phyloP scores from a whole-genome alignment of 1,140 invertebrate genomes.

The Galendromus occidentalis region DNA sequence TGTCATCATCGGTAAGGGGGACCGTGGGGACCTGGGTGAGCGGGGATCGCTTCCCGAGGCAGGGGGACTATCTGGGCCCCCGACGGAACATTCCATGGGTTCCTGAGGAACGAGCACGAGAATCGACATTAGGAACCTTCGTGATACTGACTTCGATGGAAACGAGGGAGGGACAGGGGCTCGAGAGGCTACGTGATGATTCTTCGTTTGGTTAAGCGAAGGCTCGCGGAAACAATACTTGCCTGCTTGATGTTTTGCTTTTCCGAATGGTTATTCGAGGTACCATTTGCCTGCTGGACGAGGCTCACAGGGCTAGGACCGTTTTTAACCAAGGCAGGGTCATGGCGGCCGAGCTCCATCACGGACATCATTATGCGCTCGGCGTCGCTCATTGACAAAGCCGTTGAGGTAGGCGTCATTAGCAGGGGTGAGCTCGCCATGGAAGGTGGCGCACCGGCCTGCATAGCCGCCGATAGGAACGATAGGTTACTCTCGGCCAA shows the following conservation, averaged over 20 bases:
- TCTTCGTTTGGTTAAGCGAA: neutral
- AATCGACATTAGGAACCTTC: neutral
- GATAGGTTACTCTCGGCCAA: neutral
- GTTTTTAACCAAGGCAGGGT: neutral
- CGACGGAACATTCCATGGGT: constrained; percentile 3
- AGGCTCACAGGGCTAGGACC: constrained; percentile 1
- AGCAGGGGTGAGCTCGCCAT: neutral
- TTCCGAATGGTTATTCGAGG: constrained; percentile 1
- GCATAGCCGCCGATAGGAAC: neutral
- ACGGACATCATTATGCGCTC: constrained; percentile 9
- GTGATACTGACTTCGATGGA: neutral
- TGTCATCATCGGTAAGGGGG: neutral
- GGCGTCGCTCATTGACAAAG: neutral
- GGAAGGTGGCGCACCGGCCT: neutral
- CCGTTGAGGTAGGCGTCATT: neutral
- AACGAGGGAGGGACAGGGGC: neutral
- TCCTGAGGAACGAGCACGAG: neutral
- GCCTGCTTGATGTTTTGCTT: constrained; percentile 6
- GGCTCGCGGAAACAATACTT: neutral
- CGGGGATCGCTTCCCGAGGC: constrained; percentile 6
- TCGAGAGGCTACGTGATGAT: neutral
- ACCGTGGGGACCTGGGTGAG: constrained; percentile 1
- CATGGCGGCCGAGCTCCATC: constrained; percentile 6
- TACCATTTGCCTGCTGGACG: neutral
- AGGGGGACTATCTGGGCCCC: constrained; percentile 4